These are phyloP conservation scores for Timandra comae DNA, from an alignment of 2,888 invertebrate species.

Conservation along the genomic window DNA sequence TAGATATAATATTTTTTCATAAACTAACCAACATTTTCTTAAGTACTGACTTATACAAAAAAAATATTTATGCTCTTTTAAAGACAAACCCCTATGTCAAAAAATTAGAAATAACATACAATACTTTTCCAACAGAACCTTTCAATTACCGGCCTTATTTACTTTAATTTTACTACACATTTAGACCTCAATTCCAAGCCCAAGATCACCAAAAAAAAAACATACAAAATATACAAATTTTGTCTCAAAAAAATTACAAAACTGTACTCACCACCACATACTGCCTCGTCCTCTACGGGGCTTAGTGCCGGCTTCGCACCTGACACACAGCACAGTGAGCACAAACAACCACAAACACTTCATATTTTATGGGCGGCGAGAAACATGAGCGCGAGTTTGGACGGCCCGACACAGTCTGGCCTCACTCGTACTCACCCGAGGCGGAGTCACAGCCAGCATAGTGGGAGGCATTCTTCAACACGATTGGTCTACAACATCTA, in stretches of 20 bases:
- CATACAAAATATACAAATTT: background rate
- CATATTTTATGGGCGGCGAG: conserved; percentile 67
- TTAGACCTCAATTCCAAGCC: no score
- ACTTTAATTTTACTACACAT: no score
- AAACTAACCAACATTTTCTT: no score
- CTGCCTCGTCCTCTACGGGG: conserved; percentile 89
- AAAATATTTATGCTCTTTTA: no score
- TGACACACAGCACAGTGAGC: conserved; percentile 71
- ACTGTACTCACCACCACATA: conserved; percentile 91
- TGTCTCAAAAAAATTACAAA: background rate
- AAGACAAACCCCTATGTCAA: no score
- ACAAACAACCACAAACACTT: conserved; percentile 75
- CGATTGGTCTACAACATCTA: conserved; percentile 59
- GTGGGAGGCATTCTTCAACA: conserved; percentile 64
- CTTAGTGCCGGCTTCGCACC: conserved; percentile 75
- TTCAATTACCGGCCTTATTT: no score
- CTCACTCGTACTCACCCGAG: conserved; percentile 44
- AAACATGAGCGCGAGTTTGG: conserved; percentile 64
- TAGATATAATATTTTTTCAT: no score
- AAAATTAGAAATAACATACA: no score
- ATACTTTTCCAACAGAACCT: no score
- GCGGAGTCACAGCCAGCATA: conserved; percentile 61
- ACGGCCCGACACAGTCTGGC: conserved; percentile 58
- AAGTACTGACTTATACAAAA: no score
- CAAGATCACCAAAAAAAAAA: no score